phyloP scores from a whole-genome alignment of 2,888 invertebrate genomes.

The Syrphus vitripennis region DNA sequence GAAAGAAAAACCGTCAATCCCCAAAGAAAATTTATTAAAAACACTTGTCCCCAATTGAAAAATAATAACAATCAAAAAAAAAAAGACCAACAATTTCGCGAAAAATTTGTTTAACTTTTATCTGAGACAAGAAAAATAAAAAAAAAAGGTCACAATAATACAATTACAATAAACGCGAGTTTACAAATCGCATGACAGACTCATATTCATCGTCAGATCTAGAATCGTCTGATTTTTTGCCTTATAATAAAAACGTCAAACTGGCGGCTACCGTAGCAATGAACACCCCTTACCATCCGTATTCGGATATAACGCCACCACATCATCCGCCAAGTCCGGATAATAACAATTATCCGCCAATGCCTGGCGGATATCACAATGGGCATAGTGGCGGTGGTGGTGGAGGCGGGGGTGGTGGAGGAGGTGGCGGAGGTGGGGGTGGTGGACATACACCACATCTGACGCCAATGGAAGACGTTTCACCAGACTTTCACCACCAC shows the following conservation, averaged over 20 bases:
- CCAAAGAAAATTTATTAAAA: conserved; percentile 45
- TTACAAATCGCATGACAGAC: conserved; percentile 72
- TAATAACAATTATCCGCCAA: conserved; percentile 85
- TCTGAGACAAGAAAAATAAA: background rate
- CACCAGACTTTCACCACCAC: conserved; percentile 77
- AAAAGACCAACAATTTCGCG: background rate
- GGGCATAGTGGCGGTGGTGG: conserved; percentile 78
- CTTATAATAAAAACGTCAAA: conserved; percentile 84
- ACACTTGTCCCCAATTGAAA: conserved; percentile 36
- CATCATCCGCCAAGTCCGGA: conserved; percentile 88
- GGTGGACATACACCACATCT: conserved; percentile 78
- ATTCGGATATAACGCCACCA: conserved; percentile 90
- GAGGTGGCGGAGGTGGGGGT: conserved; percentile 60
- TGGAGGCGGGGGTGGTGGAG: conserved; percentile 77
- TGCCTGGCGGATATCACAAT: conserved; percentile 81
- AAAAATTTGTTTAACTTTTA: background rate
- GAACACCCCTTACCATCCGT: conserved; percentile 95
- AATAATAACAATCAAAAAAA: background rate
- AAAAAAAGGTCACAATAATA: conserved; percentile 49
- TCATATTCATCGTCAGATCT: conserved; percentile 71
- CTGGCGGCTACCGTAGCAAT: conserved; percentile 94
- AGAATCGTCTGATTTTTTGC: conserved; percentile 73
- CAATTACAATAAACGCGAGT: conserved; percentile 63
- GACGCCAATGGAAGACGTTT: conserved; percentile 79
- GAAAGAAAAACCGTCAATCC: background rate